A percentile compares a stretch with the other conserved stretches of the same genome.
phyloP scores from a whole-genome alignment of 30 jellyfish, hydroid and myxozoan species.

The Hydractinia echinata region DNA sequence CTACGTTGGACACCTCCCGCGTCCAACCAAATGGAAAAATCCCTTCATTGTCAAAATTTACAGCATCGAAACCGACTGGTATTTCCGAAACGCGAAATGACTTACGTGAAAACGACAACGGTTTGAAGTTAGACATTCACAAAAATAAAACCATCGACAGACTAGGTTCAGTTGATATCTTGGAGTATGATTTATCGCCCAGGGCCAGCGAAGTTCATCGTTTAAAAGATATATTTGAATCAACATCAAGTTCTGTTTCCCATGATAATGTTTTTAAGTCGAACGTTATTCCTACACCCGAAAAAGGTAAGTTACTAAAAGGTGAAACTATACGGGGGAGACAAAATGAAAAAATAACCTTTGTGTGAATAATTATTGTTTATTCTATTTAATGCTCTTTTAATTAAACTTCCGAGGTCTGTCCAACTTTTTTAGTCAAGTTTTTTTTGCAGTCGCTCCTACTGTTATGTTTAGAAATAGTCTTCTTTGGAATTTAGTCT shows the following conservation, averaged over 20 bases:
- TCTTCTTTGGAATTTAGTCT: too few species aligned
- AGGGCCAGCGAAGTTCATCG: slow-evolving; percentile 6
- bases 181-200: slow-evolving; percentile 10
- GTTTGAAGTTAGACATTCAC: not conserved
- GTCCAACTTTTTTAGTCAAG: too few species aligned
- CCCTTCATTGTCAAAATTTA: not conserved
- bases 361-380: slow-evolving; percentile 5
- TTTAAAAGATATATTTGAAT: not conserved
- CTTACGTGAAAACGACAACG: not conserved
- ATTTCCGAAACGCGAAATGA: not conserved
- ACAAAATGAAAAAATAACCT: slow-evolving; percentile 39
- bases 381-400: too few species aligned
- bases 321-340: slow-evolving; percentile 48
- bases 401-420: too few species aligned
- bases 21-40: not conserved
- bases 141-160: not conserved
- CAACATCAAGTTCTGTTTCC: not conserved
- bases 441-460: too few species aligned
- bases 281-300: slow-evolving; percentile 42
- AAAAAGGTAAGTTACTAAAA: slow-evolving; percentile 25
- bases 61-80: not conserved
- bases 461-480: too few species aligned
- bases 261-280: slow-evolving; percentile 26
- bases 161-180: slow-evolving; percentile 5
- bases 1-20: not conserved